Evolutionary conservation across 2,113 vertebrate genomes (phyloP).

Genomic region (Amphilophus citrinellus): DNA sequence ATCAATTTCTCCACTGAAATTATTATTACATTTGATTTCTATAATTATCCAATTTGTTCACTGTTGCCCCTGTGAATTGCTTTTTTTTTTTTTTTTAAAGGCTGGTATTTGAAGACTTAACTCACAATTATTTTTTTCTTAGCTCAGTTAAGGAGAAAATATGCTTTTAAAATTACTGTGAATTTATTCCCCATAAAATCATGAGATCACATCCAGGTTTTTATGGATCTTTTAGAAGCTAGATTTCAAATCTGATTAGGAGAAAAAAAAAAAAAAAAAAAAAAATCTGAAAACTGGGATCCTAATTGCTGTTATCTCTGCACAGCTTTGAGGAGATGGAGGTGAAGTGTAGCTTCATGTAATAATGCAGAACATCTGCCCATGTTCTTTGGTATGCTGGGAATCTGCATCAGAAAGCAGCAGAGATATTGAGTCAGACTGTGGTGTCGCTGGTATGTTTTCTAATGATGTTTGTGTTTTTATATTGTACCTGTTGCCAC

Average conservation of each 20-base stretch:
- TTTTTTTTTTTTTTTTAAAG: not conserved
- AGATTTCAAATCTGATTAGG: not conserved
- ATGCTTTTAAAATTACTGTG: not conserved
- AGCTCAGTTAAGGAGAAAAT: not conserved
- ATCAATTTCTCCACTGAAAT: not conserved
- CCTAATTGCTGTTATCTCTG: not conserved
- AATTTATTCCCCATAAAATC: not conserved
- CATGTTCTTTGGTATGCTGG: slow-evolving; percentile 69
- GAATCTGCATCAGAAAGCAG: slow-evolving; percentile 69
- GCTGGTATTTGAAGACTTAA: not conserved
- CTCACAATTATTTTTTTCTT: not conserved
- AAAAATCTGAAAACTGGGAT: not conserved
- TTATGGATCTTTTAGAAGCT: not conserved
- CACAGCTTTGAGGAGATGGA: not conserved
- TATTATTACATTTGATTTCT: not conserved
- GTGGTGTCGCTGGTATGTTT: slow-evolving; percentile 78
- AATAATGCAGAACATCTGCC: slow-evolving; percentile 74
- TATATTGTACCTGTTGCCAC: slow-evolving; percentile 47
- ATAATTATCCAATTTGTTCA: not conserved
- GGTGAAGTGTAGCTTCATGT: slow-evolving; percentile 29
- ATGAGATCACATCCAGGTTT: not conserved
- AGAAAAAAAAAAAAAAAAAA: not conserved
- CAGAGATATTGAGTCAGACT: slow-evolving; percentile 73
- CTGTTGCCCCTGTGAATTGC: not conserved
- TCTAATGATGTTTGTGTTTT: slow-evolving; percentile 48